Base-by-base conservation (phyloP, 2,113 vertebrate species). In the Chaetodon trifascialis region DNA sequence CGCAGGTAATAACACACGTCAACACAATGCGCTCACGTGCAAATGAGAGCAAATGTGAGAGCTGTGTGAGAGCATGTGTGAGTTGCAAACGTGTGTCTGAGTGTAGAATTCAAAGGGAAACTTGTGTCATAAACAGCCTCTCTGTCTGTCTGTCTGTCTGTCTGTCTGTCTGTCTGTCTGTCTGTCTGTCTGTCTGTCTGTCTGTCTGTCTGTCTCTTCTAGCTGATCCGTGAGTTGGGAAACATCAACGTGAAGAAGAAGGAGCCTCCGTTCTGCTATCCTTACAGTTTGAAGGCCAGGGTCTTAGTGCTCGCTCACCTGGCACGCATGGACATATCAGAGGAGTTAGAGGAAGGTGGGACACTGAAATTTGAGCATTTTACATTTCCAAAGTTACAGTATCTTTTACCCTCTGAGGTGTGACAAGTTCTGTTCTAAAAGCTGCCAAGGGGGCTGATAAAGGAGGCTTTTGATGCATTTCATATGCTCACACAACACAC, bases 231-330 rank as follows among this genome's bases (percentile, higher is more conserved):
- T 85, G 97, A 99, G 93, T 96, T 99, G 89, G 98, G 98, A 69
- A 97, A 97, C 91, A 99, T 99, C 93, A 99, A 99, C 52, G 95
- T 99, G 83, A 99, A 99, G 96, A 99, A 99, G 95, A 99, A 99
- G 84, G 98, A 99, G 83, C 97, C 97, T 94, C 98, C 98, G 0
- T 97, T 99, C 89, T 99, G 98, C 87, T 99, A 97, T 83, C 98
- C 98, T 0, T 99, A 99, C 92, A 99, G 98, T 84, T 88, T 99
- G 86, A 99, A 99, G 93, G 97, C 98, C 80, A 96, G 98, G 83
- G 98, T 99, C 65, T 95, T 99, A 46, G 91, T 99, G 76, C 92
- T 99, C 1, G 94, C 96, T 79, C 97, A 99, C 83, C 96, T 99
- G 83, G 95, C 97, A 62, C 95, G 98, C 72, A 98, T 99, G 97